Evolutionary conservation across 1,140 invertebrate genomes (phyloP).

Genomic region (Frieseomelitta varia): DNA sequence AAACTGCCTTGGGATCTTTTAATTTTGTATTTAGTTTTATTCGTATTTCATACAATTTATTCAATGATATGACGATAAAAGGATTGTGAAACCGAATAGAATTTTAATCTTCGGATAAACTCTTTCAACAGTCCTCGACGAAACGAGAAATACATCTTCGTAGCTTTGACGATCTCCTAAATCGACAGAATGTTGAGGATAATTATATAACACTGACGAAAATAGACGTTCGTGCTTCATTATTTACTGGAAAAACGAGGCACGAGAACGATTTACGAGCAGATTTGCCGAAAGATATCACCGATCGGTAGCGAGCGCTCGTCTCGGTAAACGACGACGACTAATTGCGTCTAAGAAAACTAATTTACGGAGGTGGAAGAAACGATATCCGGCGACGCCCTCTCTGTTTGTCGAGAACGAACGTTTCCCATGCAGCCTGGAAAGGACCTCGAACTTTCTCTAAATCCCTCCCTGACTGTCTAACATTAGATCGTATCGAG

Average conservation of each 20-base stretch:
- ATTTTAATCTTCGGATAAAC: not conserved
- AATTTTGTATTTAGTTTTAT: not conserved
- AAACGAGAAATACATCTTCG: not conserved
- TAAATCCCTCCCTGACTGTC: not conserved
- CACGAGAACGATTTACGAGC: conserved; percentile 44
- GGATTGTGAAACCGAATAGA: not conserved
- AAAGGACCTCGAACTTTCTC: not conserved
- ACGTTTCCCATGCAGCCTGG: conserved; percentile 32
- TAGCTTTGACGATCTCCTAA: not conserved
- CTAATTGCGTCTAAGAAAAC: conserved; percentile 56
- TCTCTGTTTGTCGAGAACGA: conserved; percentile 44
- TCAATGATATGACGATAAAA: not conserved
- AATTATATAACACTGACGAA: not conserved
- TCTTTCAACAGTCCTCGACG: not conserved
- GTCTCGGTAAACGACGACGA: conserved; percentile 39
- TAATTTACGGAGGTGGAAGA: conserved; percentile 48
- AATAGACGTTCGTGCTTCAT: conserved; percentile 27
- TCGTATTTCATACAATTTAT: not conserved
- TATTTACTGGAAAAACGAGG: conserved; percentile 21
- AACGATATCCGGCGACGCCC: conserved; percentile 18
- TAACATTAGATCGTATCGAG: conserved; percentile 49
- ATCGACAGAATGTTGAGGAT: not conserved
- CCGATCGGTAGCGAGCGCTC: conserved; percentile 30
- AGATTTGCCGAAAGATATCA: conserved; percentile 34
- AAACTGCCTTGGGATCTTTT: not conserved